A percentile compares a stretch with the other conserved stretches of the same genome.
Evolutionary conservation across 2,888 invertebrate genomes (phyloP).

Genomic region (Pterostichus madidus): DNA sequence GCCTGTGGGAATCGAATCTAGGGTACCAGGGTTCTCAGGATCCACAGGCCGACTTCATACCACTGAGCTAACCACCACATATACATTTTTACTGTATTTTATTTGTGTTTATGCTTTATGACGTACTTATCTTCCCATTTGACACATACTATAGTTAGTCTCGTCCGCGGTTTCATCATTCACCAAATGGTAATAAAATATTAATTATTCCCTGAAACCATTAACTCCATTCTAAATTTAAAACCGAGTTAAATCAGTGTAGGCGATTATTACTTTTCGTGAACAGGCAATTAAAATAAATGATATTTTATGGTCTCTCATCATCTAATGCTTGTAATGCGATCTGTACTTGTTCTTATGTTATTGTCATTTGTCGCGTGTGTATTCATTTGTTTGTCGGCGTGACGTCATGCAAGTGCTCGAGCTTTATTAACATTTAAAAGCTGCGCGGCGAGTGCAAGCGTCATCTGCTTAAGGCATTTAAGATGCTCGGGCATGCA

Average conservation of each 20-base stretch:
- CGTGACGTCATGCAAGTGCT: constrained; percentile 5
- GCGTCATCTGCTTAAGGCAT: constrained; percentile 7
- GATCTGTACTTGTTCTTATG: neutral
- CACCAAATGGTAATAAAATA: neutral
- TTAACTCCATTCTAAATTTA: neutral
- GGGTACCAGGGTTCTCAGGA: too few species aligned
- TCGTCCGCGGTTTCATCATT: too few species aligned
- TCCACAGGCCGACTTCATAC: too few species aligned
- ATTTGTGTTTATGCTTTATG: too few species aligned
- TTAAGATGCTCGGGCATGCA: neutral
- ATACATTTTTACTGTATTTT: too few species aligned
- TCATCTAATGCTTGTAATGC: neutral
- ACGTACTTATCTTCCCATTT: too few species aligned
- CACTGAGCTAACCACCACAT: too few species aligned
- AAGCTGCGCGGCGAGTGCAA: constrained; percentile 13
- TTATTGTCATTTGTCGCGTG: constrained; percentile 8
- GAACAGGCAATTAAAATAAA: neutral
- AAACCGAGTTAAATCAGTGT: neutral
- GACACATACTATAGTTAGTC: too few species aligned
- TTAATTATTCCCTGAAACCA: neutral
- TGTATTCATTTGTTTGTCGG: neutral
- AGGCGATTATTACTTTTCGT: constrained; percentile 8
- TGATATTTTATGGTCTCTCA: neutral
- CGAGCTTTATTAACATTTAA: constrained; percentile 20
- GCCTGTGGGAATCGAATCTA: too few species aligned